Evolutionary conservation across 2,888 invertebrate species (phyloP), one percentile per base, ranked within the genome.

Genomic region (Rhorus exstirpatorius): DNA sequence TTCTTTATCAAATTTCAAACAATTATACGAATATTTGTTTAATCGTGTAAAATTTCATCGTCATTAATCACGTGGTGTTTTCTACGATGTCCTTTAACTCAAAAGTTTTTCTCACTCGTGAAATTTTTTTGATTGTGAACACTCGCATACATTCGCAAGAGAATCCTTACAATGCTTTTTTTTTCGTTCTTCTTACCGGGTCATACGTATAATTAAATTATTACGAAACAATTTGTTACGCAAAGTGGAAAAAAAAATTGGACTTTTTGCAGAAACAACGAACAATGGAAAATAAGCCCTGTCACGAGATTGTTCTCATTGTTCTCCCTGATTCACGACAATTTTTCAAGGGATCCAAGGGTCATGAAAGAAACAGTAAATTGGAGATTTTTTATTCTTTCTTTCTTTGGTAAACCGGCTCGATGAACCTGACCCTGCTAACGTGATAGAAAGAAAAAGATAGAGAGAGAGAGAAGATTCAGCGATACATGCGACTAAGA

Each of bases 241-340:
- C n/a, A 26, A 46, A 63, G 14, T 1, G 26, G 10, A 46, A 26
- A 17, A 65, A 49, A 31, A 46, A 44, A 17, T 8, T 17, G n/a
- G 14, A 26, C n/a, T n/a, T n/a, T 26, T 10, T 26, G 31, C 46
- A 65, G n/a, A 65, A 65, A 65, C 17, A 3, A 12, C 10, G 49
- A 60, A 38, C 35, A 44, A 44, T 21, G 17, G 19, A 17, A 10
- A 60, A 7, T 7, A 44, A n/a, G n/a, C n/a, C n/a, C n/a, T n/a
- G n/a, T n/a, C n/a, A n/a, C n/a, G n/a, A n/a, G n/a, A 51, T 51
- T 6, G 38, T n/a, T 14, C 14, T 7, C 79, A 67, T 79, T 72
- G 67, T 79, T 60, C 58, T 49, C 58, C 35, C 38, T 72, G 26
- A 79, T 79, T 31, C 38, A 79, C 10, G 79, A 72, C 58, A 41